A percentile compares a stretch with the other conserved stretches of the same genome.
These are phyloP conservation scores for Sebastes goodei DNA, from an alignment of 2,797 vertebrate genomes.

Conservation along the genomic window DNA sequence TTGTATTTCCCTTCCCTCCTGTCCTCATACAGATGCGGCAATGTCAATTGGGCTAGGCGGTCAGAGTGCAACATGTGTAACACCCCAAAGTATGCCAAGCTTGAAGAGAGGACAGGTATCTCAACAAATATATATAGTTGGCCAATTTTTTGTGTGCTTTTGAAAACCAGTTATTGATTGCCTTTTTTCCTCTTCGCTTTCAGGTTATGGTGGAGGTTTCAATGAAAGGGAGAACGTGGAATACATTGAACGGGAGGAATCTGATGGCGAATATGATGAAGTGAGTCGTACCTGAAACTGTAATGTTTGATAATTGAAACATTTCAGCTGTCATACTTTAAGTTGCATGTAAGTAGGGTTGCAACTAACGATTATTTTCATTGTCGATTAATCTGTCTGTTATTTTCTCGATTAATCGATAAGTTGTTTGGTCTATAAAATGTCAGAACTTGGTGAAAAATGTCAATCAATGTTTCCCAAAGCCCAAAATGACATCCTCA, in stretches of 20 bases:
- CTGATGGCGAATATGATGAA: conserved; percentile 98
- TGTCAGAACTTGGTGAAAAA: too few species aligned
- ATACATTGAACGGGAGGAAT: conserved; percentile 97
- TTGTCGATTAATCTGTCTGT: too few species aligned
- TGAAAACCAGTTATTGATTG: neutral
- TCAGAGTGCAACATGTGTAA: conserved; percentile 99
- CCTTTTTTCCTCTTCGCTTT: neutral
- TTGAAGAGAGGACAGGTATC: conserved; percentile 97
- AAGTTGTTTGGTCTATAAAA: too few species aligned
- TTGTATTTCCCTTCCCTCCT: neutral
- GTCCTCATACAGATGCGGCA: conserved; percentile 88
- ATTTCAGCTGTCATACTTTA: neutral
- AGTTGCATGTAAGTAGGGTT: neutral
- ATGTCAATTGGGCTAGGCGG: conserved; percentile 97
- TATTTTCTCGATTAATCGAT: too few species aligned
- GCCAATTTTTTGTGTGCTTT: neutral
- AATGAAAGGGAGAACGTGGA: conserved; percentile 98
- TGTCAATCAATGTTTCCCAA: too few species aligned
- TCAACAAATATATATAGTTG: neutral
- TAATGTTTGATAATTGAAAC: neutral
- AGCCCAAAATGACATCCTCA: too few species aligned
- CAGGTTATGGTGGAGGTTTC: conserved; percentile 97
- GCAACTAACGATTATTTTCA: too few species aligned
- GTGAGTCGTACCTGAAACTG: conserved; percentile 66
- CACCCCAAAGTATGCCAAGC: conserved; percentile 97